Percentiles rank a stretch among this genome's conserved stretches.
phyloP scores from a whole-genome alignment of 2,888 invertebrate species.

The Colostygia pectinataria region DNA sequence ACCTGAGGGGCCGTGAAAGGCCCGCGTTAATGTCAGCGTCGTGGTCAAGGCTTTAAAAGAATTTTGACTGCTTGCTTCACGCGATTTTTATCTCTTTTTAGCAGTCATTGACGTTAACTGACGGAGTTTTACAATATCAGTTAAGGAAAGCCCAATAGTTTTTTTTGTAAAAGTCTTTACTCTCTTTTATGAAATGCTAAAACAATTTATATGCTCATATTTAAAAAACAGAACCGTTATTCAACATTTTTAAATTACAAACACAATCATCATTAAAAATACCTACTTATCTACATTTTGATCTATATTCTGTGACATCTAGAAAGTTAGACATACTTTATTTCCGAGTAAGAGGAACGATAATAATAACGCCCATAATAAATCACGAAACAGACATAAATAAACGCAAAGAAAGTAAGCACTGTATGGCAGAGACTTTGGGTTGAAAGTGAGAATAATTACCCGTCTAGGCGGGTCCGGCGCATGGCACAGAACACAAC shows the following conservation, averaged over 20 bases:
- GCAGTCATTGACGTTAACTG: slow-evolving; percentile 46
- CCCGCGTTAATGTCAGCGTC: slow-evolving; percentile 75
- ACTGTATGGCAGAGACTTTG: slow-evolving; percentile 60
- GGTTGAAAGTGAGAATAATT: slow-evolving; percentile 75
- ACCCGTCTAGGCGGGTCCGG: slow-evolving; percentile 32
- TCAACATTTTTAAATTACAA: too few species aligned
- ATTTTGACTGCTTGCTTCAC: slow-evolving; percentile 68
- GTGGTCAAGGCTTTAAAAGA: slow-evolving; percentile 77
- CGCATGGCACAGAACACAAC: slow-evolving; percentile 18
- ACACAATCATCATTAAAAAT: too few species aligned
- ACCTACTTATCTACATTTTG: neutral
- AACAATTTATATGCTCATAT: too few species aligned
- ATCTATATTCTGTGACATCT: slow-evolving; percentile 11
- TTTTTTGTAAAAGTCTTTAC: neutral
- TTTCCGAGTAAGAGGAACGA: slow-evolving; percentile 34
- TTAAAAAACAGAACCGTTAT: too few species aligned
- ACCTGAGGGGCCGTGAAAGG: slow-evolving; percentile 80
- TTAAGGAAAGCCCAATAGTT: neutral
- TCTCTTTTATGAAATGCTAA: too few species aligned
- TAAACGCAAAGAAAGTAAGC: slow-evolving; percentile 58
- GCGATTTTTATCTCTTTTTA: slow-evolving; percentile 56
- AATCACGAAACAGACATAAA: slow-evolving; percentile 42
- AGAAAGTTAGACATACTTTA: slow-evolving; percentile 31
- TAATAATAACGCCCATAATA: slow-evolving; percentile 33
- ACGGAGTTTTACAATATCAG: slow-evolving; percentile 31